Conservation (phyloP, 1,140 invertebrate genomes). For the Heterodera schachtii region DNA sequence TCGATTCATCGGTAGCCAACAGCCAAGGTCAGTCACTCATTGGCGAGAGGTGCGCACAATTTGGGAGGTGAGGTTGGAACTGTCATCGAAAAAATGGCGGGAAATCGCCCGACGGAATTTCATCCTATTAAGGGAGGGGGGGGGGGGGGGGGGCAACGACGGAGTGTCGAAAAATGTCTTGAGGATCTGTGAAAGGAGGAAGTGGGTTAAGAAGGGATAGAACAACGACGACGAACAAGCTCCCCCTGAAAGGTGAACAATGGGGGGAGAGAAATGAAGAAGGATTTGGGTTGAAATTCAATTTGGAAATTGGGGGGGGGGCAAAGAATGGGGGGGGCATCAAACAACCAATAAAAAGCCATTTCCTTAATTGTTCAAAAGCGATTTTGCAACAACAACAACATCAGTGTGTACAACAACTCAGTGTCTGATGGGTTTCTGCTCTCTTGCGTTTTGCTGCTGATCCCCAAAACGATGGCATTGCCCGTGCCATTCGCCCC, state of each 20-base stretch:
- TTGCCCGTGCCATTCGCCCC: background rate
- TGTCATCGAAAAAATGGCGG: background rate
- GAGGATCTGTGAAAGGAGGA: background rate
- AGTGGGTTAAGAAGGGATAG: background rate
- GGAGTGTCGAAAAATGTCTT: slow-evolving; percentile 1
- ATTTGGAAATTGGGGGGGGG: background rate
- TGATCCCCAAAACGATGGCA: background rate
- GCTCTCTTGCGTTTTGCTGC: too few species aligned
- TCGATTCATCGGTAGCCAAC: background rate
- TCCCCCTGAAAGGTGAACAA: background rate
- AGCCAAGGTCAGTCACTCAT: slow-evolving; percentile 2
- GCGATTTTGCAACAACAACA: too few species aligned
- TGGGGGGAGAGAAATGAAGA: background rate
- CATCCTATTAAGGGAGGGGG: background rate
- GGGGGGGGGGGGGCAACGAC: too few species aligned
- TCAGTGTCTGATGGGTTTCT: too few species aligned
- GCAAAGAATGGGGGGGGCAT: background rate
- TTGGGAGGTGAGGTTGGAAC: background rate
- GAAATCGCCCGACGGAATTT: background rate
- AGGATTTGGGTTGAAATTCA: background rate
- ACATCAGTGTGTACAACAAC: too few species aligned
- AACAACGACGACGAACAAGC: background rate
- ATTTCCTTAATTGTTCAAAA: too few species aligned
- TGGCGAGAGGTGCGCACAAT: background rate
- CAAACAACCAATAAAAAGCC: too few species aligned